Evolutionary conservation across 2,888 invertebrate species (phyloP), one percentile per base, ranked within the genome.

Genomic region (Venusia cambrica): DNA sequence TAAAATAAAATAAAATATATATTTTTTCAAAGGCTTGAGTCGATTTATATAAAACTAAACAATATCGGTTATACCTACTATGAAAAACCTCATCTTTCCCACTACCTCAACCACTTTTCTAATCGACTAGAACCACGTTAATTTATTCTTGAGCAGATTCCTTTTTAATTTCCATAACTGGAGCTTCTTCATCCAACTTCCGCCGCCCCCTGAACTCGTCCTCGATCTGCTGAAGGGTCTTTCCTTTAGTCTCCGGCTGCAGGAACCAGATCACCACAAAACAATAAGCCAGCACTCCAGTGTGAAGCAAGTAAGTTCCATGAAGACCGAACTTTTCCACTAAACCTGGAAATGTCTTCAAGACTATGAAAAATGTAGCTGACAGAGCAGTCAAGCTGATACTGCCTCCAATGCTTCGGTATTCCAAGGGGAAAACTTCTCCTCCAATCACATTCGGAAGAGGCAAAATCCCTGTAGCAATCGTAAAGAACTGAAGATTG

Each of bases 391-490:
- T 84, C 8, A 90, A 73, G 5, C 90, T 88, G 4, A 92, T 72
- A 0, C 90, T 90, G 1, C 91, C 89, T 1, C 91, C 92, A 0
- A 90, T 65, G 9, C 90, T 90, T 27, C 91, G 79, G 25, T 88
- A 88, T 25, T 87, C 81, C 11, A 89, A 72, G 1, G 92, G 88
- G 45, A 92, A 92, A 0, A 93, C 79, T 59, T 93, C 93, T 0
- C 92, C 92, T 15, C 90, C 89, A 70, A 93, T 88, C 2, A 92
- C 89, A 77, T 91, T 92, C 0, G 93, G 92, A 36, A 93, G 52
- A 0, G 92, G 91, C 3, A 90, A 71, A 55, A 89, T 75, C 0
- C 92, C 92, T 1, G 89, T 69, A 2, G 88, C 84, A 1, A 90
- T 79, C 4, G 89, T 85, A 4, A 87, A 75, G 18, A 89, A 88